A percentile compares a stretch with the other conserved stretches of the same genome.
These are phyloP conservation scores for Pheosia gnoma DNA, from an alignment of 2,888 invertebrate genomes.

Conservation along the genomic window DNA sequence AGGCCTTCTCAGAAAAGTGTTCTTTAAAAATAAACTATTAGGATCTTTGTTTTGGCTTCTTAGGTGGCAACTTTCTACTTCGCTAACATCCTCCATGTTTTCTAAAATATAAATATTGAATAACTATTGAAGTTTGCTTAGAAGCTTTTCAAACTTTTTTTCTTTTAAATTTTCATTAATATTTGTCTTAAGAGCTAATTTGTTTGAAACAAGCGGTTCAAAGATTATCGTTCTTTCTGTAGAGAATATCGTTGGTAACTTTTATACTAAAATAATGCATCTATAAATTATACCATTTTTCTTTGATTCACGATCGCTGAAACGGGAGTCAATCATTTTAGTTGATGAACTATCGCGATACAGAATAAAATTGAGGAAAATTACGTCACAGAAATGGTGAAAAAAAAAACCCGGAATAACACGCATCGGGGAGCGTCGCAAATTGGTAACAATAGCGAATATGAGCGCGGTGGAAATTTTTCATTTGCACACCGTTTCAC, in stretches of 20 bases:
- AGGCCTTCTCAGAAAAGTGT: slow-evolving; percentile 64
- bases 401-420: slow-evolving; percentile 45
- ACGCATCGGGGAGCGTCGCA: slow-evolving; percentile 53
- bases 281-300: not conserved
- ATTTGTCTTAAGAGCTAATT: not conserved
- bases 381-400: slow-evolving; percentile 5
- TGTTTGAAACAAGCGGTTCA: no score
- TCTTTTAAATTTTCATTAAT: not conserved
- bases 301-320: not conserved
- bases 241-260: no score
- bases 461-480: slow-evolving; percentile 73
- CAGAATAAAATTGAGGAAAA: slow-evolving; percentile 8
- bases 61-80: slow-evolving; percentile 61
- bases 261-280: no score
- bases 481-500: slow-evolving; percentile 77
- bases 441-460: slow-evolving; percentile 74
- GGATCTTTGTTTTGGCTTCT: slow-evolving; percentile 73
- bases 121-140: slow-evolving; percentile 7
- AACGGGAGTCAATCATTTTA: slow-evolving; percentile 8
- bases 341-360: slow-evolving; percentile 17
- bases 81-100: slow-evolving; percentile 47
- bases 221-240: no score
- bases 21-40: slow-evolving; percentile 60
- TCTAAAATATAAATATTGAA: slow-evolving; percentile 44
- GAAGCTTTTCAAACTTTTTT: not conserved